phyloP scores from a whole-genome alignment of 2,888 invertebrate genomes.

The Hirudinaria manillensis region DNA sequence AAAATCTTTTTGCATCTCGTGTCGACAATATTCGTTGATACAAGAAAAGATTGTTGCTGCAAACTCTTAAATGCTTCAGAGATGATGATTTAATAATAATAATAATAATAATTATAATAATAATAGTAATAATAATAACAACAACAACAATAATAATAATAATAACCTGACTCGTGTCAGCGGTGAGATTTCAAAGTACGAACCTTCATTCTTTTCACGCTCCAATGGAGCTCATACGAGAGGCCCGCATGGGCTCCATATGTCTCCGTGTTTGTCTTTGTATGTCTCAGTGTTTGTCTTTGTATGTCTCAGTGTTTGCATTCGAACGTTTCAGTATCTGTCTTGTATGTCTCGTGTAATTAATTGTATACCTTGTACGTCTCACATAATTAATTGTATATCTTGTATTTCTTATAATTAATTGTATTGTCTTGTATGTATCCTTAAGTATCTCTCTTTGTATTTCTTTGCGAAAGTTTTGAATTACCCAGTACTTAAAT shows the following conservation, averaged over 20 bases:
- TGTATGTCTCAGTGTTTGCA: constrained; percentile 6
- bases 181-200: too few relatives aligned
- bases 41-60: too few relatives aligned
- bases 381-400: neutral
- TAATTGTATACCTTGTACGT: neutral
- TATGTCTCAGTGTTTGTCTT: neutral
- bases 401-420: neutral
- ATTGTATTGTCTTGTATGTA: too few relatives aligned
- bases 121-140: neutral
- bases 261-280: constrained; percentile 2
- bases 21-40: too few relatives aligned
- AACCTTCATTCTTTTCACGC: constrained; percentile 4
- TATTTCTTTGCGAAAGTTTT: neutral
- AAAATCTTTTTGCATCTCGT: too few relatives aligned
- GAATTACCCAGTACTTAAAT: neutral
- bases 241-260: constrained; percentile 13
- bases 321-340: neutral
- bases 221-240: neutral
- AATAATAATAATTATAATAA: neutral
- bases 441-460: too few relatives aligned
- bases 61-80: too few relatives aligned
- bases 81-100: neutral
- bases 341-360: neutral
- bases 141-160: neutral
- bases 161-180: constrained; percentile 2